Conservation (phyloP, 1,140 invertebrate species). For the Trachymyrmex cornetzi region DNA sequence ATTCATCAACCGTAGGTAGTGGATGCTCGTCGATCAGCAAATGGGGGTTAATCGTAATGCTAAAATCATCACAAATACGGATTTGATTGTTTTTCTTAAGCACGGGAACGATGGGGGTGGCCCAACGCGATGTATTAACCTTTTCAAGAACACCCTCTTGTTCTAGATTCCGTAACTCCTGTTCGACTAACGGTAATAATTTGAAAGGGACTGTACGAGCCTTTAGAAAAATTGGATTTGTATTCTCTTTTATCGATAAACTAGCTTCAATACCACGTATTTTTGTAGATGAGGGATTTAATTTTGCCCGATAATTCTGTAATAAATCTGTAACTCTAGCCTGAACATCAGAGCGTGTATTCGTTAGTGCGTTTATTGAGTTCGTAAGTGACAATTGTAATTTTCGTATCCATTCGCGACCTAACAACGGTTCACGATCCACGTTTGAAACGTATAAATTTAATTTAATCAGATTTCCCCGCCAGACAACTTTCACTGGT, state of each 20-base stretch:
- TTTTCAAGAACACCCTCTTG: no score
- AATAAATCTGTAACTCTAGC: background rate
- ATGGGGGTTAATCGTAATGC: constrained; percentile 27
- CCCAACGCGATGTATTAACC: constrained; percentile 38
- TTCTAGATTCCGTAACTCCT: no score
- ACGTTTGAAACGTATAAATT: background rate
- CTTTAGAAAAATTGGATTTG: no score
- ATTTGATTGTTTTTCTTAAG: background rate
- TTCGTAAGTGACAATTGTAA: background rate
- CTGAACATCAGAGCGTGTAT: background rate
- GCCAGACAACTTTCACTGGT: background rate
- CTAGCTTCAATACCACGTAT: no score
- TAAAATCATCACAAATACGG: constrained; percentile 44
- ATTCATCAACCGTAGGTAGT: constrained; percentile 9
- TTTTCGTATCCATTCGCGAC: background rate
- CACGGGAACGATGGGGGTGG: constrained; percentile 9
- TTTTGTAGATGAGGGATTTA: no score
- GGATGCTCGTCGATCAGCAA: constrained; percentile 51
- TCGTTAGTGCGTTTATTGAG: background rate
- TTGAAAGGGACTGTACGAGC: no score
- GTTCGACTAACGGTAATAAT: no score
- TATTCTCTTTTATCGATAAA: no score
- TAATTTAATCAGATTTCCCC: background rate
- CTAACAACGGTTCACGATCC: background rate
- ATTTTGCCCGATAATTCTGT: no score